Conservation (phyloP, 2,797 vertebrate species). For the Melanotaenia maccullochi region DNA sequence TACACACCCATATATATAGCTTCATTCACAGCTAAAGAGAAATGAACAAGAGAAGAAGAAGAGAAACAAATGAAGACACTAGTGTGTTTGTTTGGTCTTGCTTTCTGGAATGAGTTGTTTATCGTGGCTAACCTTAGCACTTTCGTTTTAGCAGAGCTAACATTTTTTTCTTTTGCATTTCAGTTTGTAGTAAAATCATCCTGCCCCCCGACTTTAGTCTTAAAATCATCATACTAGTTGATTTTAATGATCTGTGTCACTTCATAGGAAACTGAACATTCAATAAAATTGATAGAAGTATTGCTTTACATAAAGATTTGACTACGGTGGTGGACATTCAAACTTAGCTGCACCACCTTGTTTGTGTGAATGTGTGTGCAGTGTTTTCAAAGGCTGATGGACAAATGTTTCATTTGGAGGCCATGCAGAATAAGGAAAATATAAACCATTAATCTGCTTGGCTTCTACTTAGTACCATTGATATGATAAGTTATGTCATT, state of each 20-base stretch:
- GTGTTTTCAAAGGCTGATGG: conserved; percentile 4
- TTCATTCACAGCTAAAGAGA: not conserved
- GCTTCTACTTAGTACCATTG: not conserved
- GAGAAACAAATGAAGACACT: conserved; percentile 2
- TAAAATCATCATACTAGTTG: conserved; percentile 4
- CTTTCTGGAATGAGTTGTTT: conserved; percentile 15
- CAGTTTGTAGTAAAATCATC: not conserved
- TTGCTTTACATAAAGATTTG: conserved; percentile 22
- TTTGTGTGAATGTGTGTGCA: conserved; percentile 12
- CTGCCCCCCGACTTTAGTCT: not conserved
- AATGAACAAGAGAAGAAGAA: too few relatives aligned
- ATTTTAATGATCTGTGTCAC: not conserved
- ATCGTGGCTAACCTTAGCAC: not conserved
- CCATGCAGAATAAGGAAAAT: not conserved
- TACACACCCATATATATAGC: not conserved
- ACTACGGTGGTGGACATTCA: conserved; percentile 18
- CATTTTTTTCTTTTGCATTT: not conserved
- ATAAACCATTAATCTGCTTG: not conserved
- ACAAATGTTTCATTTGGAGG: not conserved
- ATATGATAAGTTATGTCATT: not conserved
- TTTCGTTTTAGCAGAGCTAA: not conserved
- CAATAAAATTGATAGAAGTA: conserved; percentile 20
- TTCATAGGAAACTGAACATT: conserved; percentile 15
- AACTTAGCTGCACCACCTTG: conserved; percentile 13
- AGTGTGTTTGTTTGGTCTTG: conserved; percentile 8